Base-by-base conservation (phyloP, 2,113 vertebrate genomes). In the Bubo blakistoni region DNA sequence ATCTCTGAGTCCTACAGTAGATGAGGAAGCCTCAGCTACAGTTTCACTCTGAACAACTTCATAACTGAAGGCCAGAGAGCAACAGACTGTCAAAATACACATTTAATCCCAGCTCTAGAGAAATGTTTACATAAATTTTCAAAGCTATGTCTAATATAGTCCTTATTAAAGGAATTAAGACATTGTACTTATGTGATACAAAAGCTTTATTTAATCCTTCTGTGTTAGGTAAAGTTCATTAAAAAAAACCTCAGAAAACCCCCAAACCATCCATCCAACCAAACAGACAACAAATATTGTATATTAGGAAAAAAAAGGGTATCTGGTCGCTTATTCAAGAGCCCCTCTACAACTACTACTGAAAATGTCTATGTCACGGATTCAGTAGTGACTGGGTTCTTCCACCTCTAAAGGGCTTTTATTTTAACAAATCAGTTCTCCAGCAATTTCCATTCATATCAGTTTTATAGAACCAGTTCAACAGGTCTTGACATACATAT, bases 241-340 rank as follows among this genome's bases (percentile, higher is more conserved):
- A 54, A 67, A 19, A 40, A 14, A 14, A 62, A 8, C 2, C 10
- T 32, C 16, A 63, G 40, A 8, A 38, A 26, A 38, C 26, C 24
- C 25, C 36, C 36, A 40, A 47, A 47, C 46, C 46, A 17, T 9
- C 13, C 9, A 44, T 6, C 1, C 5, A 47, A 21, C 5, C 10
- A 58, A 74, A 1, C 2, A 44, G 79, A 16, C 0, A 61, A 26
- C 2, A 66, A 55, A n/a, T 57, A 46, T 13, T 8, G 0, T 51
- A 2, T 10, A 20, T n/a, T 42, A 61, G 11, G 15, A 14, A 14
- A 62, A 77, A 67, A 36, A 7, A 8, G 5, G 8, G 1, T 12
- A 20, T 61, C 42, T 27, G 76, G 5, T 32, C 4, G 21, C 12
- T 78, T 63, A 18, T 3, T 11, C 32, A 72, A 72, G 14, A 72